Evolutionary conservation across 2,888 invertebrate species (phyloP), one percentile per base, ranked within the genome.

Genomic region (Ypsolopha sequella): DNA sequence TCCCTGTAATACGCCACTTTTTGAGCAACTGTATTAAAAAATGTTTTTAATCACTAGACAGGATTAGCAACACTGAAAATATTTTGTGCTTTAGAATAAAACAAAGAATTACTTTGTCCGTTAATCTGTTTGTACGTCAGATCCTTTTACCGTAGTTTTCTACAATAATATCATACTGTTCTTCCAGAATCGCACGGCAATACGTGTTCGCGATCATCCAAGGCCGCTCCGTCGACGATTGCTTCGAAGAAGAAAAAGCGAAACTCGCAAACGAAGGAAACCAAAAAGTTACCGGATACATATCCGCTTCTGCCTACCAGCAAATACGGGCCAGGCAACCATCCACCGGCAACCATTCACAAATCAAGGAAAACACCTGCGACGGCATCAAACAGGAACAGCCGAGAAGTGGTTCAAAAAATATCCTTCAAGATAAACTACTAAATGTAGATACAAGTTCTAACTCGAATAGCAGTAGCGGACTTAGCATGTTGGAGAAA

Each of bases 131-230:
- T n/a, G n/a, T n/a, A n/a, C n/a, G n/a, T n/a, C n/a, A n/a, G n/a
- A n/a, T n/a, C n/a, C n/a, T n/a, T n/a, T n/a, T 24, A 24, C 24
- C 4, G 10, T 9, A n/a, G n/a, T 3, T 13, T 9, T 38, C 39
- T 38, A 10, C 43, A 43, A 43, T 10, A 11, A 43, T 7, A 13
- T 7, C 1, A 43, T 11, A 11, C 41, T n/a, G 36, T 51, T 70
- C 68, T 0, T 14, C 1, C 70, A 90, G 91, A 56, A 76, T 92
- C 51, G 91, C 92, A 1, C 89, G 90, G 38, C 89, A 88, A 56
- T 90, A 92, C 68, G 91, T 89, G 0, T 91, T 85, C 61, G 85
- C 88, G 0, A 91, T 92, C 10, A 89, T 91, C 53, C 88, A 89
- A 64, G 92, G 91, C 0, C 89, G 89, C 58, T 79, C 88, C 0